phyloP scores from a whole-genome alignment of 2,113 vertebrate species.

The Pelobates fuscus region DNA sequence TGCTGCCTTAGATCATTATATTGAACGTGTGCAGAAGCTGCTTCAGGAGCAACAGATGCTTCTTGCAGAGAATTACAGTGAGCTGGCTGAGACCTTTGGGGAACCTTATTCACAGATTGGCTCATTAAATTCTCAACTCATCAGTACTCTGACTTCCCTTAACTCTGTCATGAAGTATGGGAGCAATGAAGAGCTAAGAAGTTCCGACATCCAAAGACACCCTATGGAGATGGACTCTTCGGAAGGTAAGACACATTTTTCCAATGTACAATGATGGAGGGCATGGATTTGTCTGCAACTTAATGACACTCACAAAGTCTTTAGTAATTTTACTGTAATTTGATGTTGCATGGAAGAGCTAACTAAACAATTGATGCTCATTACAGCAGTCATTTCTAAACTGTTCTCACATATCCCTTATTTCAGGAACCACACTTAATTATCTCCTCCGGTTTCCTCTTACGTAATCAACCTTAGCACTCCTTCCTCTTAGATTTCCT shows the following conservation, averaged over 20 bases:
- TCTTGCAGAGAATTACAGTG: conserved; percentile 92
- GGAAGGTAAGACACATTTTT: conserved; percentile 61
- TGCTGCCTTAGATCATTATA: conserved; percentile 87
- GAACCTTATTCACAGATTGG: conserved; percentile 91
- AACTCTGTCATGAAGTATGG: conserved; percentile 88
- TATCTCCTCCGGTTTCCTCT: too few relatives aligned
- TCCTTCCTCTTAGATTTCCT: too few relatives aligned
- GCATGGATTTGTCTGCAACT: too few relatives aligned
- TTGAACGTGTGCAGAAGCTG: conserved; percentile 89
- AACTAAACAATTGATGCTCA: too few relatives aligned
- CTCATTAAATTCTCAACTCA: conserved; percentile 90
- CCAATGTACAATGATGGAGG: too few relatives aligned
- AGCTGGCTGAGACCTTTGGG: conserved; percentile 91
- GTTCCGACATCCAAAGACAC: conserved; percentile 67
- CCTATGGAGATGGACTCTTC: conserved; percentile 45
- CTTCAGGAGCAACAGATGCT: conserved; percentile 91
- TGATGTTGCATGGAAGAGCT: too few relatives aligned
- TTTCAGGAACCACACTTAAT: too few relatives aligned
- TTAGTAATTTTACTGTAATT: too few relatives aligned
- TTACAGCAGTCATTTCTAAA: too few relatives aligned
- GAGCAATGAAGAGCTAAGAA: conserved; percentile 75
- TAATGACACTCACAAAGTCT: too few relatives aligned
- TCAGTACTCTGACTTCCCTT: conserved; percentile 90
- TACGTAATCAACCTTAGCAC: too few relatives aligned
- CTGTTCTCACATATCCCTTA: too few relatives aligned